A percentile compares a stretch with the other conserved stretches of the same genome.
Conservation (phyloP, 2,888 invertebrate genomes). For the Prenolepis imparis region DNA sequence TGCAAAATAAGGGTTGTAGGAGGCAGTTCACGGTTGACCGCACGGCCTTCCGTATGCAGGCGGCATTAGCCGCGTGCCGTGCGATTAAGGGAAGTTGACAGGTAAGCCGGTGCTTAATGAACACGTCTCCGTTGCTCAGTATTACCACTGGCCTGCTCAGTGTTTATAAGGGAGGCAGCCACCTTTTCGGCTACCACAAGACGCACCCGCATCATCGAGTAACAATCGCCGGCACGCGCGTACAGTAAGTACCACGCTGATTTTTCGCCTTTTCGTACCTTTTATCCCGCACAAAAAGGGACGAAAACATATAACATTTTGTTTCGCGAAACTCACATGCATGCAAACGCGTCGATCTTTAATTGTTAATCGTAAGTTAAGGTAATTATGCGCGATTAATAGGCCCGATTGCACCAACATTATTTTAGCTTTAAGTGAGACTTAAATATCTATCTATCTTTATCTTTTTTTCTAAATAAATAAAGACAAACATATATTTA, state of each 20-base stretch:
- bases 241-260: constrained; percentile 58
- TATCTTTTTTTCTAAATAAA: too few species aligned
- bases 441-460: too few species aligned
- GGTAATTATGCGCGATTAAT: not conserved
- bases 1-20: constrained; percentile 41
- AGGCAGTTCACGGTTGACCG: constrained; percentile 70
- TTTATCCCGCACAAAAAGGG: constrained; percentile 4
- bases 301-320: not conserved
- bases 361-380: constrained; percentile 5
- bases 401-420: too few species aligned
- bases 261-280: constrained; percentile 16
- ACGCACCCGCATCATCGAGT: constrained; percentile 72
- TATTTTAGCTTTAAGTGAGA: too few species aligned
- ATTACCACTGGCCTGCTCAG: constrained; percentile 70
- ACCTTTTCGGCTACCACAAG: constrained; percentile 74
- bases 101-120: constrained; percentile 79
- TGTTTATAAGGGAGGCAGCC: constrained; percentile 76
- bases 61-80: constrained; percentile 71
- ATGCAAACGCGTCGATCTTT: not conserved
- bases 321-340: not conserved
- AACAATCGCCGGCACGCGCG: constrained; percentile 59
- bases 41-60: constrained; percentile 69
- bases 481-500: too few species aligned
- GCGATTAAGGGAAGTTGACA: constrained; percentile 75
- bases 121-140: constrained; percentile 80